Evolutionary conservation across 2,113 vertebrate genomes (phyloP).

Genomic region (Toxotes jaculatrix): DNA sequence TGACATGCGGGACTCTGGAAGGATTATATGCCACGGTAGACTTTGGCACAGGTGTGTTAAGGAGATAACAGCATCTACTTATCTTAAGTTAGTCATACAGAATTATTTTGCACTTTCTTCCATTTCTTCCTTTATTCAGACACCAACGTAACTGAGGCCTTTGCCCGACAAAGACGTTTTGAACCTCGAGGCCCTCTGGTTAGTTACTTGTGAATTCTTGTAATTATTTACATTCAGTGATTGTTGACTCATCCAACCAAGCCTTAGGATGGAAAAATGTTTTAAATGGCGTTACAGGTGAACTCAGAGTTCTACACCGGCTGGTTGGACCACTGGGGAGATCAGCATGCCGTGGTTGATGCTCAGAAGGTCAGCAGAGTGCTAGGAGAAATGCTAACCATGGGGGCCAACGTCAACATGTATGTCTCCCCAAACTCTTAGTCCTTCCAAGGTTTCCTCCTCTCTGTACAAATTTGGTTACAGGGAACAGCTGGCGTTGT

Average conservation of each 20-base stretch:
- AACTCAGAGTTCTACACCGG: conserved; percentile 98
- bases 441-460: not conserved
- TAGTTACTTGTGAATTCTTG: conserved; percentile 53
- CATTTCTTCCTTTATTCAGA: conserved; percentile 73
- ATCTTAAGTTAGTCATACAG: not conserved
- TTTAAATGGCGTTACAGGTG: conserved; percentile 83
- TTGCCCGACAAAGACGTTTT: conserved; percentile 86
- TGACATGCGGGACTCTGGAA: conserved; percentile 90
- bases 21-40: conserved; percentile 93
- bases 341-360: conserved; percentile 84
- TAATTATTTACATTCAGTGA: not conserved
- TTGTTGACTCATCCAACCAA: not conserved
- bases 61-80: not conserved
- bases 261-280: not conserved
- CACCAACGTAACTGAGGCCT: conserved; percentile 88
- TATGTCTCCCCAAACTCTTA: conserved; percentile 72
- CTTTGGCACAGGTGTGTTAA: conserved; percentile 90
- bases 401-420: conserved; percentile 98
- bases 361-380: conserved; percentile 80
- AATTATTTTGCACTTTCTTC: not conserved
- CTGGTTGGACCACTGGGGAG: conserved; percentile 98
- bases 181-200: conserved; percentile 94
- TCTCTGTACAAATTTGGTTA: not conserved
- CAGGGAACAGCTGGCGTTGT: not conserved
- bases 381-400: conserved; percentile 88